Percentiles rank a stretch among this genome's conserved stretches.
Evolutionary conservation across 2,888 invertebrate species (phyloP).

Genomic region (Pandemis heparana): DNA sequence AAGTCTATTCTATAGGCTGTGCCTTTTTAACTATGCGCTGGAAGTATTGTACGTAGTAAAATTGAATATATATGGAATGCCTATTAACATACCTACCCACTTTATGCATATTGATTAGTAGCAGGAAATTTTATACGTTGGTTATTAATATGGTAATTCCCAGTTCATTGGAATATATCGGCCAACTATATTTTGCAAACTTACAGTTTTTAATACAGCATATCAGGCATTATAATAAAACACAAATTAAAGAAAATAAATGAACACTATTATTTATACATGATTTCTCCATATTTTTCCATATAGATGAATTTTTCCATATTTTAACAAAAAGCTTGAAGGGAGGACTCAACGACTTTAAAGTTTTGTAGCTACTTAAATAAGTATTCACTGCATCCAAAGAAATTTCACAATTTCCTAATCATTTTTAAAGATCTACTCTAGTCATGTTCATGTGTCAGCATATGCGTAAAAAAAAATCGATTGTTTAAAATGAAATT

Average conservation of each 20-base stretch:
- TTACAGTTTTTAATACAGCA: neutral
- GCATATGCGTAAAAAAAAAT: too few relatives aligned
- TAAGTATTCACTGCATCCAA: too few relatives aligned
- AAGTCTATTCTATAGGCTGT: neutral
- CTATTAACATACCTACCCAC: neutral
- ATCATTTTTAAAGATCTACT: too few relatives aligned
- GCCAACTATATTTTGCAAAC: neutral
- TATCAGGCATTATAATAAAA: neutral
- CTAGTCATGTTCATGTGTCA: too few relatives aligned
- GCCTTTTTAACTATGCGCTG: neutral
- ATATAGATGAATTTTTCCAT: too few relatives aligned
- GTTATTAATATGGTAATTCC: slow-evolving; percentile 35
- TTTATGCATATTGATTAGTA: slow-evolving; percentile 29
- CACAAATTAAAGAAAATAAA: neutral
- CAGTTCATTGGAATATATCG: slow-evolving; percentile 20
- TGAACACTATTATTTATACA: too few relatives aligned
- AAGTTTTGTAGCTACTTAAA: too few relatives aligned
- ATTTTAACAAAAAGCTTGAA: too few relatives aligned
- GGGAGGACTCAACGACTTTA: too few relatives aligned
- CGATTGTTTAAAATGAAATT: too few relatives aligned
- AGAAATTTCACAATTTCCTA: too few relatives aligned
- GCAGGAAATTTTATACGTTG: slow-evolving; percentile 21
- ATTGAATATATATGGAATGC: neutral
- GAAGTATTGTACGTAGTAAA: neutral
- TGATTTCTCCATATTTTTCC: too few relatives aligned